phyloP scores from a whole-genome alignment of 2,888 invertebrate species.

The Lottia scabra region DNA sequence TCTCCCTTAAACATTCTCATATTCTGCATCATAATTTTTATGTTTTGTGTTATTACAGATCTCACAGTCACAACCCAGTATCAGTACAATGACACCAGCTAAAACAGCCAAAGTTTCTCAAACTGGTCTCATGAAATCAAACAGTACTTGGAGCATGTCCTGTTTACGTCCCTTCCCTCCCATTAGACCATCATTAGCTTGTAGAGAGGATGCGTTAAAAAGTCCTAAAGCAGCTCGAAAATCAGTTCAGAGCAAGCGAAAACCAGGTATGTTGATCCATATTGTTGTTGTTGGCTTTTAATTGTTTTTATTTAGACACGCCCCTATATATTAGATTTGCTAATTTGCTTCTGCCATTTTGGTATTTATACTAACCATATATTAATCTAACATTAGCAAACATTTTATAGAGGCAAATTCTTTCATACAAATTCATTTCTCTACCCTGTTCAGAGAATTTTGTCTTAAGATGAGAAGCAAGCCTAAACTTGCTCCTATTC shows the following conservation, averaged over 20 bases:
- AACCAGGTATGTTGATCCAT: conserved; percentile 52
- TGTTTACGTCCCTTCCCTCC: conserved; percentile 91
- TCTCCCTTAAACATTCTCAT: too few species aligned
- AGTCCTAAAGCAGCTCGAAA: conserved; percentile 59
- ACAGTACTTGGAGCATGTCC: conserved; percentile 74
- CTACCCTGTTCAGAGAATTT: too few species aligned
- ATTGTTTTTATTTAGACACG: too few species aligned
- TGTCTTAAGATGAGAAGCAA: too few species aligned
- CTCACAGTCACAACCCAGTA: conserved; percentile 60
- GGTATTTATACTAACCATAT: too few species aligned
- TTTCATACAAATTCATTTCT: too few species aligned
- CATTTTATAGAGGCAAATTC: too few species aligned
- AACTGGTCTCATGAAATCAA: conserved; percentile 23
- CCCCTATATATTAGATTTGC: too few species aligned
- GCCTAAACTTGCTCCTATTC: too few species aligned
- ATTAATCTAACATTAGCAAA: too few species aligned
- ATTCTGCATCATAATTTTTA: too few species aligned
- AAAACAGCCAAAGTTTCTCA: conserved; percentile 60
- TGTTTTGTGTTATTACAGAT: conserved; percentile 41
- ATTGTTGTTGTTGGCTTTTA: background rate
- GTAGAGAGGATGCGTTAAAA: conserved; percentile 56
- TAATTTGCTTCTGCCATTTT: too few species aligned
- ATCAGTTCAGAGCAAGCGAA: conserved; percentile 45
- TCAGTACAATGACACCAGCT: conserved; percentile 57
- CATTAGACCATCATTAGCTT: conserved; percentile 78